A percentile compares a stretch with the other conserved stretches of the same genome.
These are phyloP conservation scores for Paramuricea clavata DNA, from an alignment of 92 coral and sea anemone species.

Conservation along the genomic window DNA sequence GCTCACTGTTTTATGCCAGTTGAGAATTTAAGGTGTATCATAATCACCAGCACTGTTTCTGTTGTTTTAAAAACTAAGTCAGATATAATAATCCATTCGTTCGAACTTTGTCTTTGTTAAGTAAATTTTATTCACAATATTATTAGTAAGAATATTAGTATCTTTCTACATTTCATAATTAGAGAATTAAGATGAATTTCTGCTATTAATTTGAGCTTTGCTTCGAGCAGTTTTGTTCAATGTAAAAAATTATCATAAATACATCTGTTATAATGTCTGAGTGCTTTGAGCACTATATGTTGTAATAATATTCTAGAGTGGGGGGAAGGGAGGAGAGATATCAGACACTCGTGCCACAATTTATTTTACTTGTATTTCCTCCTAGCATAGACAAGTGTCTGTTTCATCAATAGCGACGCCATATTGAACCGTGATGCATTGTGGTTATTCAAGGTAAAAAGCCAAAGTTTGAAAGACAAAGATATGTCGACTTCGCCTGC, in stretches of 20 bases:
- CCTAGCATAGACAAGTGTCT: no score
- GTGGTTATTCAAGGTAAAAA: no score
- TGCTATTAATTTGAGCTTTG: conserved; percentile 20
- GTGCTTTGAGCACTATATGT: conserved; percentile 20
- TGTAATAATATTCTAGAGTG: neutral
- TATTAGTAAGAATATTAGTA: conserved; percentile 1
- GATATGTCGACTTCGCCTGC: no score
- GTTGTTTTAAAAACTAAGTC: neutral
- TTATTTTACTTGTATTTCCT: no score
- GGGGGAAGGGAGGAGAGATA: no score
- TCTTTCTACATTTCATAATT: conserved; percentile 19
- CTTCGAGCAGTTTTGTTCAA: conserved; percentile 1
- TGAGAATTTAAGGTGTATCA: no score
- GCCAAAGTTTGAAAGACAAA: no score
- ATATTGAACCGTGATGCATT: no score
- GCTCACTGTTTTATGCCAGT: no score
- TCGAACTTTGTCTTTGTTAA: neutral
- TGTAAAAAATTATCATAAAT: conserved; percentile 1
- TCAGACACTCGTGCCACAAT: neutral
- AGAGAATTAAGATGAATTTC: neutral
- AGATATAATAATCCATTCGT: neutral
- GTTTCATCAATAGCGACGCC: no score
- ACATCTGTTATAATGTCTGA: neutral
- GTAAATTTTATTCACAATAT: conserved; percentile 19
- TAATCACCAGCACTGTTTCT: neutral